Base-by-base conservation (phyloP, 2,797 vertebrate species). In the Parambassis ranga region DNA sequence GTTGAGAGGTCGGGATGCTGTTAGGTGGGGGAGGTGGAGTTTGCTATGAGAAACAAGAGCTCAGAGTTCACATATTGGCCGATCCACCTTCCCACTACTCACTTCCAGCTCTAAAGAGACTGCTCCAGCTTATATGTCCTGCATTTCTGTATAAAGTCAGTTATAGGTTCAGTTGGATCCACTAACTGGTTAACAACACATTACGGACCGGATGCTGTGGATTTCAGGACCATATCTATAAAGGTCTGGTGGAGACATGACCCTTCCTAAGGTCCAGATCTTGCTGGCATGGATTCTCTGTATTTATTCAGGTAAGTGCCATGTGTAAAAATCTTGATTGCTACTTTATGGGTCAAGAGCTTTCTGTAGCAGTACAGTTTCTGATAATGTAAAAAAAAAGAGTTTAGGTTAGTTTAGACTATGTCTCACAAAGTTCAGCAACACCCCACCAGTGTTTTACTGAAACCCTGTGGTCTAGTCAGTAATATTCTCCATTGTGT, bases 221-320 rank as follows among this genome's bases (percentile, higher is more conserved):
- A 62, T 33, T 52, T 71, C 0, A 11, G 49, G 14, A 20, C 32
- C 0, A 10, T 10, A 50, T 41, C 10, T 0, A 5, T 14, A 23
- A 48, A 33, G 13, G 6, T 42, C 49, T 19, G 33, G 16, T 24
- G 71, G 60, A 69, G 71, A 62, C 33, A 90, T 90, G 87, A 80
- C 75, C 11, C 42, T 64, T 42, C 22, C 41, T 3, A 68, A 37
- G 39, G 36, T 41, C 38, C 77, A 79, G 31, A 10, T 83, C 50
- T 2, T 71, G 13, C 44, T 88, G 53, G 49, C 30, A 8, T 66
- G 63, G 82, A 52, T 71, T 41, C 19, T 85, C 32, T 8, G 26
- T 36, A 19, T 52, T 22, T 39, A 75, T 37, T 39, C 69, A 0
- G 83, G 89, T 91, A 74, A 88, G 88, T 82, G 32, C 28, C 26